phyloP scores from a whole-genome alignment of 2,888 invertebrate species.

The Trilocha varians region DNA sequence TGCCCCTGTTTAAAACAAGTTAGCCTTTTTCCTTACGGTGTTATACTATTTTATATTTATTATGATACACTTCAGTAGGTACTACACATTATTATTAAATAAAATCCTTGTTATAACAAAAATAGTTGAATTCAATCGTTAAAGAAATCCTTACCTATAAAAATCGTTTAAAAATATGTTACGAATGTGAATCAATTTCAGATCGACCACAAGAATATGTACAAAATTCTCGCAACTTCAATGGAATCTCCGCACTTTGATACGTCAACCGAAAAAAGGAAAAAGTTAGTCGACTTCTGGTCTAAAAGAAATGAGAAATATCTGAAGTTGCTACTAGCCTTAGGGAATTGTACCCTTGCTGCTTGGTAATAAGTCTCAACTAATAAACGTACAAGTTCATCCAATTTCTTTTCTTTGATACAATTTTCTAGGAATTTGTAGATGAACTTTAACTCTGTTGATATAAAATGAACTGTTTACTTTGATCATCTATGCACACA shows the following conservation, averaged over 20 bases:
- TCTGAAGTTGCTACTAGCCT: conserved; percentile 35
- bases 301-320: conserved; percentile 33
- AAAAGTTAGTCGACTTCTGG: conserved; percentile 36
- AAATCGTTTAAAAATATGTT: neutral
- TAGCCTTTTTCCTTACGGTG: no score
- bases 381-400: neutral
- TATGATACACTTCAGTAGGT: no score
- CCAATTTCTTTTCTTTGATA: neutral
- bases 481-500: no score
- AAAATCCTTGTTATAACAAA: no score
- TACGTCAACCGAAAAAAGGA: conserved; percentile 33
- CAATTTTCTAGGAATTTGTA: neutral
- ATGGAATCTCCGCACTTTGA: conserved; percentile 51
- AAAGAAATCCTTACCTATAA: neutral
- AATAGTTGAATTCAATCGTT: no score
- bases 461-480: no score
- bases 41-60: no score
- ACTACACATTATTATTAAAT: no score
- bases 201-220: conserved; percentile 33
- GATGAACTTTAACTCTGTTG: conserved; percentile 2
- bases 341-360: conserved; percentile 42
- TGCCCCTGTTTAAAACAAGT: no score
- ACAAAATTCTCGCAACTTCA: conserved; percentile 36
- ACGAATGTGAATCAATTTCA: conserved; percentile 11
- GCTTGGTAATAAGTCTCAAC: conserved; percentile 33